Conservation (phyloP, 2,113 vertebrate species). For the Conger conger region DNA sequence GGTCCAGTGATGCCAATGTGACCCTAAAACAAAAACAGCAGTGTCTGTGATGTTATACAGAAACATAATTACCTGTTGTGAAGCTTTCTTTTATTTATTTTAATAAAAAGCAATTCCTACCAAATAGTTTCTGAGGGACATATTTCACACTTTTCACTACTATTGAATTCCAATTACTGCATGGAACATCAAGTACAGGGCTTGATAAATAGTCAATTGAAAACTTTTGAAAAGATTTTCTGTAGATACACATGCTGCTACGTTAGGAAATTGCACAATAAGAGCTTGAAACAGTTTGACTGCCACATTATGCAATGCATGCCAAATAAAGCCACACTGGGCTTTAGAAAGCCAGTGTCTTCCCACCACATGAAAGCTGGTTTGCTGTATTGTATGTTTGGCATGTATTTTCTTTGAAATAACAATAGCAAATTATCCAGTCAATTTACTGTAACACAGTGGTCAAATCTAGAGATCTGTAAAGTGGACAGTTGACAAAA, state of each 20-base stretch:
- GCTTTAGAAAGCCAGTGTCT: not conserved
- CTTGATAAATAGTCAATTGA: too few relatives aligned
- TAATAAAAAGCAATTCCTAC: not conserved
- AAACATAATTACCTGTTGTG: not conserved
- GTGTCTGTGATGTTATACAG: not conserved
- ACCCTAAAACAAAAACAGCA: constrained; percentile 74
- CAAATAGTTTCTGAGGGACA: not conserved
- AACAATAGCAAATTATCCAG: not conserved
- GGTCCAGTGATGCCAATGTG: constrained; percentile 75
- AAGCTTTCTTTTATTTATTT: not conserved
- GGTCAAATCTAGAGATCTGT: constrained; percentile 19
- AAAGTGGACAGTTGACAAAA: not conserved
- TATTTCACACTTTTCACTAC: not conserved
- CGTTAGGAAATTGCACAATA: too few relatives aligned
- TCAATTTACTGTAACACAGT: constrained; percentile 21
- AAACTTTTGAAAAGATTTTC: too few relatives aligned
- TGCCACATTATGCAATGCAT: not conserved
- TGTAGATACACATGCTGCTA: too few relatives aligned
- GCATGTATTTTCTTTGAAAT: constrained; percentile 6
- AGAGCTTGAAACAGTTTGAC: not conserved
- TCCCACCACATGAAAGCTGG: not conserved
- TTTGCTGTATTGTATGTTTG: not conserved
- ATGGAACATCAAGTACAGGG: too few relatives aligned
- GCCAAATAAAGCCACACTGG: not conserved
- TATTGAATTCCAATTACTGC: too few relatives aligned